These are phyloP conservation scores for Odontophorus gujanensis DNA, from an alignment of 2,113 vertebrate species.

Conservation along the genomic window DNA sequence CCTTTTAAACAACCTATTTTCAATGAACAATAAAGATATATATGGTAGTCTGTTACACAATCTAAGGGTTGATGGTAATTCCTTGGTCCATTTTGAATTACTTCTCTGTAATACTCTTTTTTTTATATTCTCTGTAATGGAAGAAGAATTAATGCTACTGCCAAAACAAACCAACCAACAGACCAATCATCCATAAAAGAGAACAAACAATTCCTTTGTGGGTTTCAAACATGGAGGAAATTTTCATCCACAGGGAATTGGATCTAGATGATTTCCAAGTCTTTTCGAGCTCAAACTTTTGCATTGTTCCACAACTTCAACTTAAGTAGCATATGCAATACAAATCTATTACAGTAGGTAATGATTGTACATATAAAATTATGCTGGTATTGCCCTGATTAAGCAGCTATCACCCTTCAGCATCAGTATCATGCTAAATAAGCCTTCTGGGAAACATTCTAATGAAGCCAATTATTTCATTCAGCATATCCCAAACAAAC, in stretches of 20 bases:
- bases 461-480: background rate
- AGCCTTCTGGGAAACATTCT: conserved; percentile 25
- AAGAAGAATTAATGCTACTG: background rate
- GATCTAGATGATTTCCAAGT: background rate
- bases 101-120: background rate
- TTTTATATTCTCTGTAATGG: rapidly evolving
- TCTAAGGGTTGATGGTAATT: background rate
- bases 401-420: background rate
- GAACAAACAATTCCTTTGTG: background rate
- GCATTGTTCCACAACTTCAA: background rate
- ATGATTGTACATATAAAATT: background rate
- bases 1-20: background rate
- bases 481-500: conserved; percentile 12
- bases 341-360: background rate
- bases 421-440: background rate
- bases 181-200: background rate
- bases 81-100: background rate
- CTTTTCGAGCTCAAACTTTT: background rate
- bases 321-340: background rate
- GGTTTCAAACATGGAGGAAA: background rate
- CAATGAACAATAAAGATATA: background rate
- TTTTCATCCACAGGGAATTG: background rate
- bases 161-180: background rate
- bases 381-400: background rate
- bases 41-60: background rate